phyloP scores from a whole-genome alignment of 1,140 invertebrate species.

The Camponotus pennsylvanicus region DNA sequence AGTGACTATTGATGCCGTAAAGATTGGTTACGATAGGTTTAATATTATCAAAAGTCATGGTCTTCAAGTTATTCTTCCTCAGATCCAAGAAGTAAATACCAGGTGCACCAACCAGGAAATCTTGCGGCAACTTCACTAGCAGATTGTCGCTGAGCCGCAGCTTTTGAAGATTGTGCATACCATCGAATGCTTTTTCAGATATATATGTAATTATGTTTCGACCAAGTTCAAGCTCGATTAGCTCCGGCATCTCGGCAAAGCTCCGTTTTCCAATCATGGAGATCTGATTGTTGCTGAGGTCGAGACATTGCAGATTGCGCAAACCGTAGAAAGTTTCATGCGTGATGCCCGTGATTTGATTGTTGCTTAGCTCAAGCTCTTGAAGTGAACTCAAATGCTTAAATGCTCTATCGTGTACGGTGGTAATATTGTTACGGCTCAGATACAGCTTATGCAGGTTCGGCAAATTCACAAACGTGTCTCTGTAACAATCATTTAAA shows the following conservation, averaged over 20 bases:
- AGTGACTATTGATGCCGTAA: slow-evolving; percentile 90
- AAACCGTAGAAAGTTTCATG: slow-evolving; percentile 91
- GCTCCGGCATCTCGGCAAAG: slow-evolving; percentile 91
- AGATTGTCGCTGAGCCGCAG: slow-evolving; percentile 91
- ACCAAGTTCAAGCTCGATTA: slow-evolving; percentile 91
- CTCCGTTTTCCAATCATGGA: slow-evolving; percentile 91
- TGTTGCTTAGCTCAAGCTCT: slow-evolving; percentile 90
- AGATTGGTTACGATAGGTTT: slow-evolving; percentile 91
- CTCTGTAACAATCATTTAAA: slow-evolving; percentile 78
- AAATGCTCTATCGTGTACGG: slow-evolving; percentile 91
- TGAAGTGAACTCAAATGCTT: slow-evolving; percentile 88
- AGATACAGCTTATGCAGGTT: slow-evolving; percentile 89
- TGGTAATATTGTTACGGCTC: slow-evolving; percentile 91
- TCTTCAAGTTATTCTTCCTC: slow-evolving; percentile 90
- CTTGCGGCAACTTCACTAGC: slow-evolving; percentile 88
- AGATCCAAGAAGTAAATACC: slow-evolving; percentile 90
- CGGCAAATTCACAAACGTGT: slow-evolving; percentile 90
- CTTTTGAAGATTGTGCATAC: slow-evolving; percentile 89
- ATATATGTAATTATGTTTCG: slow-evolving; percentile 91
- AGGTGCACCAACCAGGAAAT: slow-evolving; percentile 89
- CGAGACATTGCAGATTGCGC: slow-evolving; percentile 88
- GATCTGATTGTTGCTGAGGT: slow-evolving; percentile 90
- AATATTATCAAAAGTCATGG: slow-evolving; percentile 91
- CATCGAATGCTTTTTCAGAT: slow-evolving; percentile 90
- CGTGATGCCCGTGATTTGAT: slow-evolving; percentile 90